Evolutionary conservation across 2,113 vertebrate species (phyloP).

Genomic region (Leptosomus discolor): DNA sequence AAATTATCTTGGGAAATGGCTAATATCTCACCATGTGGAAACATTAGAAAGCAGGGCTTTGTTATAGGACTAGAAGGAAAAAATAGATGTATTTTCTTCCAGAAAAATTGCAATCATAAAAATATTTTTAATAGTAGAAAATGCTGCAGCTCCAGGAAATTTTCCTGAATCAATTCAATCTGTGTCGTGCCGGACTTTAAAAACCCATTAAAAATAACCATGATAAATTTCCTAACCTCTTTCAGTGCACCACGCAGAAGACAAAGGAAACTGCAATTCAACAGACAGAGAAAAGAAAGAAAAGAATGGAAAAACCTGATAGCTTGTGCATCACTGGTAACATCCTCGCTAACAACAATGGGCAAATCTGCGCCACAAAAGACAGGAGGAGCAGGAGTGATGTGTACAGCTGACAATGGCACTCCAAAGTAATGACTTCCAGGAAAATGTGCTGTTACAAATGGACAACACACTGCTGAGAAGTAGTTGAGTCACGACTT

Average conservation of each 20-base stretch:
- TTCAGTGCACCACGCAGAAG: background rate
- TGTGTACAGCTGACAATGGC: background rate
- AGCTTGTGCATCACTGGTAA: conserved; percentile 8
- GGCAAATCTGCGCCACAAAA: conserved; percentile 14
- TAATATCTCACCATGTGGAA: conserved; percentile 53
- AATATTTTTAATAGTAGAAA: conserved; percentile 42
- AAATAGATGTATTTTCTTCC: conserved; percentile 11
- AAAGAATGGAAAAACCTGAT: conserved; percentile 12
- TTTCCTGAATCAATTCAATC: conserved; percentile 45
- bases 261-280: conserved; percentile 58
- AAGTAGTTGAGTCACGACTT: background rate
- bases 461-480: background rate
- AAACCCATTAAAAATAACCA: conserved; percentile 53
- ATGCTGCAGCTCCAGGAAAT: conserved; percentile 29
- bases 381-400: background rate
- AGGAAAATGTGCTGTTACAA: conserved; percentile 35
- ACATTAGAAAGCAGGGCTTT: conserved; percentile 19
- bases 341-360: background rate
- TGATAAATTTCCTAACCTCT: conserved; percentile 53
- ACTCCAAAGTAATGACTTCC: conserved; percentile 40
- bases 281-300: conserved; percentile 18
- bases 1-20: conserved; percentile 51
- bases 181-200: background rate
- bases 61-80: background rate
- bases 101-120: conserved; percentile 12